Base-by-base conservation (phyloP, 1,140 invertebrate genomes). In the Bombus fervidus region DNA sequence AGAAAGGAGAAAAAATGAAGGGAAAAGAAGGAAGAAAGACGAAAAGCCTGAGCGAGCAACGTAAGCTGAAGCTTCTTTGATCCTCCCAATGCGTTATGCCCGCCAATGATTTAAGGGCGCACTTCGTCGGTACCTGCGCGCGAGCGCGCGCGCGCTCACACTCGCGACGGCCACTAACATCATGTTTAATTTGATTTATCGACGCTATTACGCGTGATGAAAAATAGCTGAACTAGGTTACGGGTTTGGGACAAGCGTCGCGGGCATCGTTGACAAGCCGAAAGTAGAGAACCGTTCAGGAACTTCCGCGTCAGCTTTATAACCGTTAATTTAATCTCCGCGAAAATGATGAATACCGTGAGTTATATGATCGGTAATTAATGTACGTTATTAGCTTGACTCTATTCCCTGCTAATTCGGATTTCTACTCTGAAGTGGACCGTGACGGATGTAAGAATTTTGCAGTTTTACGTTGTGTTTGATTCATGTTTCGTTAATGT, bases 21-120 rank as follows among this genome's bases (percentile, higher is more conserved):
- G 92, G 90, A 91, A 93, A 91, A 91, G 88, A 78, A 80, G 73
- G 91, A 91, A 90, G 92, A 91, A 91, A 90, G 81, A 76, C 28
- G 68, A 57, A 89, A 87, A 89, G 90, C 89, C 92, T 88, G 92
- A 91, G 85, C 89, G 72, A 89, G 86, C 76, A 86, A 78, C 59
- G 75, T 43, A 10, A 53, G 68, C 81, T 78, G 37, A 66, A 84
- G 84, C 81, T 69, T 91, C 94, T 95, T 95, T 95, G 94, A 95
- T 95, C 94, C 94, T 93, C 91, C 89, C 92, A 93, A 95, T 94
- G 93, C 93, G 93, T 93, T 93, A 93, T 90, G 89, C 90, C 88
- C 90, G 87, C 93, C 92, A 89, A 95, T 95, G 94, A 94, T 94
- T 94, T 92, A 93, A 91, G 89, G 90, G 89, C 89, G 84, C 81